Percentiles rank a stretch among this genome's conserved stretches.
phyloP scores from a whole-genome alignment of 2,113 vertebrate genomes.

The Sinocyclocheilus maitianheensis region DNA sequence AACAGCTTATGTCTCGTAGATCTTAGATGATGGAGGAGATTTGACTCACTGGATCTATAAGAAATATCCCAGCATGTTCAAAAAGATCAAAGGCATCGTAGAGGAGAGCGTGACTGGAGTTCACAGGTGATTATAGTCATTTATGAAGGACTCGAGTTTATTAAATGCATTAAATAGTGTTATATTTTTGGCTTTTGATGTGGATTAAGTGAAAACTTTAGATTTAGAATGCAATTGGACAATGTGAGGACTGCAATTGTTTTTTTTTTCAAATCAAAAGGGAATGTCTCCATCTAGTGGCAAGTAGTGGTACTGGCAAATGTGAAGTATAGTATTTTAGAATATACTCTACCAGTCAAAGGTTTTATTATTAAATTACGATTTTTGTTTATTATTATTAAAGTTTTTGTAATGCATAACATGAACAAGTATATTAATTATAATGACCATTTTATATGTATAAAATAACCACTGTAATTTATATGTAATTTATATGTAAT shows the following conservation, averaged over 20 bases:
- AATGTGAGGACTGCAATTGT: not conserved
- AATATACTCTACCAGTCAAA: too few relatives aligned
- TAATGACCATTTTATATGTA: too few relatives aligned
- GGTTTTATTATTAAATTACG: too few relatives aligned
- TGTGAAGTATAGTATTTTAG: not conserved
- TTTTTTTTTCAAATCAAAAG: not conserved
- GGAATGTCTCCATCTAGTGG: slow-evolving; percentile 70
- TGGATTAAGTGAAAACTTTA: not conserved
- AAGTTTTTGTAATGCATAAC: too few relatives aligned
- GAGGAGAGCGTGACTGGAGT: slow-evolving; percentile 98
- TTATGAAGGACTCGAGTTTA: not conserved
- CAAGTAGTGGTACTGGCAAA: not conserved
- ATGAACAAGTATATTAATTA: too few relatives aligned
- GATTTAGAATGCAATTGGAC: not conserved
- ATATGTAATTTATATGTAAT: too few relatives aligned
- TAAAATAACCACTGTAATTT: too few relatives aligned
- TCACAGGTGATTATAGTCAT: slow-evolving; percentile 81
- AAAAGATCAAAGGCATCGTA: slow-evolving; percentile 99
- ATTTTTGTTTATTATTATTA: too few relatives aligned
- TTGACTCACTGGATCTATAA: slow-evolving; percentile 99
- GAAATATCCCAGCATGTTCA: slow-evolving; percentile 99
- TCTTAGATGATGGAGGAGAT: slow-evolving; percentile 96
- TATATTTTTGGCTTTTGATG: not conserved
- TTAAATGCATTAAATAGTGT: not conserved
- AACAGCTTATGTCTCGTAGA: slow-evolving; percentile 70